Evolutionary conservation across 2,888 invertebrate genomes (phyloP).

Genomic region (Acrobeloides nanus): DNA sequence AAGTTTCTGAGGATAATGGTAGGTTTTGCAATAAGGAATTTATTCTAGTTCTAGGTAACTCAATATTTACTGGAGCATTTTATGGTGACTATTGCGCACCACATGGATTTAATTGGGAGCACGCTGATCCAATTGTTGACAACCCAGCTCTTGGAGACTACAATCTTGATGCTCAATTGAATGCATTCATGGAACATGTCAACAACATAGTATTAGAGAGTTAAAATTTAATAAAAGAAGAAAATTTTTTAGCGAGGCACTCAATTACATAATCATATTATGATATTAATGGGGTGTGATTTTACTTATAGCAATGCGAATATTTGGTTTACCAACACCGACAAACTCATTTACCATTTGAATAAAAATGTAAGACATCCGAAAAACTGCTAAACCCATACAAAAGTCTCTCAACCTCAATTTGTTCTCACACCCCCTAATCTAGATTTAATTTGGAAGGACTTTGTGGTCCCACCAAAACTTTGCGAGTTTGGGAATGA

Average conservation of each 20-base stretch:
- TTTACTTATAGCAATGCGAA: constrained; percentile 77
- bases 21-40: constrained; percentile 1
- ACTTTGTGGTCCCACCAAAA: too few species aligned
- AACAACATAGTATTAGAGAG: constrained; percentile 23
- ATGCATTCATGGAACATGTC: constrained; percentile 41
- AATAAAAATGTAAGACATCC: constrained; percentile 58
- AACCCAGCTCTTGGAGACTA: constrained; percentile 60
- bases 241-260: constrained; percentile 60
- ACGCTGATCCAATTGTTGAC: constrained; percentile 61
- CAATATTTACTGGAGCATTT: constrained; percentile 71
- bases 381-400: too few species aligned
- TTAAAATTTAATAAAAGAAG: too few species aligned
- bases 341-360: constrained; percentile 74
- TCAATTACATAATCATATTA: constrained; percentile 68
- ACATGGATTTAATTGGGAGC: too few species aligned
- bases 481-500: too few species aligned
- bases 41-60: constrained; percentile 33
- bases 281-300: constrained; percentile 82
- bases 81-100: constrained; percentile 58
- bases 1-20: constrained; percentile 56
- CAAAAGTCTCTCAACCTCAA: too few species aligned
- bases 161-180: constrained; percentile 56
- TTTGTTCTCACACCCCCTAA: too few species aligned
- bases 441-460: too few species aligned
- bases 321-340: constrained; percentile 74